Evolutionary conservation across 2,113 vertebrate species (phyloP), one percentile per base, ranked within the genome.

Genomic region (Hemibagrus wyckioides): DNA sequence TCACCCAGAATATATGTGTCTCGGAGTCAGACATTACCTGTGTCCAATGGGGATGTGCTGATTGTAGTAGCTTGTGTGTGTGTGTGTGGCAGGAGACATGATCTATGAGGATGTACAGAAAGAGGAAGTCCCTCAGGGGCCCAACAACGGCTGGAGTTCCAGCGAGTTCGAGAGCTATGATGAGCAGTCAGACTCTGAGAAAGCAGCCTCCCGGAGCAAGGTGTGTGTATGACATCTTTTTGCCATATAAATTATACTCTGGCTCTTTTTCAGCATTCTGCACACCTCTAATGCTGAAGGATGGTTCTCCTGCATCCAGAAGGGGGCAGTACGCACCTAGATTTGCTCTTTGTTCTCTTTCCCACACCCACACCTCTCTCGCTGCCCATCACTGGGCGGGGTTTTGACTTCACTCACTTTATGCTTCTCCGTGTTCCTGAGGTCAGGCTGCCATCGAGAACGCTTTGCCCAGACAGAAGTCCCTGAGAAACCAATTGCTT

Each of bases 131-230:
- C 89, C 88, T 6, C 88, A 85, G 0, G 88, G 83, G 0, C 92
- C 96, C 21, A 96, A 96, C 88, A 92, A 97, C 69, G 96, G 96
- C 54, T 99, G 97, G 98, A 99, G 98, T 94, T 99, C 98, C 94
- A 99, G 98, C 0, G 97, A 99, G 91, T 99, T 99, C 0, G 98
- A 99, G 94, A 99, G 97, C 94, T 99, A 99, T 80, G 97, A 98
- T 0, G 98, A 99, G 83, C 97, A 97, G 73, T 98, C 97, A 0
- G 98, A 98, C 76, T 92, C 84, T 19, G 97, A 97, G 87, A 90
- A 94, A 86, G 71, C 65, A 0, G 91, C 94, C 0, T 84, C 94
- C 76, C 91, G 89, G 80, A 95, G 94, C 93, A 96, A 95, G 95
- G 95, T 96, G 76, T 86, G 87, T 87, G 65, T 81, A 13, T 83